Conservation (phyloP, 1,140 invertebrate species). For the Scaptodrosophila lebanonensis region DNA sequence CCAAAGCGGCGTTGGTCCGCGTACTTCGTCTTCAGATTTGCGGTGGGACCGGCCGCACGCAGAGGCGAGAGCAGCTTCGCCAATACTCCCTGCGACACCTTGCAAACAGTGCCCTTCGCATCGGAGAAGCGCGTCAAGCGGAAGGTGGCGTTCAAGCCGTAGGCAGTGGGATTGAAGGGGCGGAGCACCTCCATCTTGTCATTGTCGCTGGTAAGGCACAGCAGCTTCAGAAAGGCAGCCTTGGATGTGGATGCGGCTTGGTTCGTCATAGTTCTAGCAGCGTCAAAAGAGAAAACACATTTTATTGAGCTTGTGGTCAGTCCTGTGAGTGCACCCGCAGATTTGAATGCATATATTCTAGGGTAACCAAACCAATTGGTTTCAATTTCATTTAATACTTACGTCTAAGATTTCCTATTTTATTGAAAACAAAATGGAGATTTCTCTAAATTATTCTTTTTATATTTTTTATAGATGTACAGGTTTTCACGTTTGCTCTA, state of each 20-base stretch:
- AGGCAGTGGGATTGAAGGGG: conserved; percentile 96
- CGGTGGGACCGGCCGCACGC: conserved; percentile 89
- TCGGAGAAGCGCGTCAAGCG: conserved; percentile 97
- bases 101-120: conserved; percentile 99
- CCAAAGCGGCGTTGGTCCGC: conserved; percentile 92
- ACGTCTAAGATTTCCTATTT: no score
- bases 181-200: conserved; percentile 89
- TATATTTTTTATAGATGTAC: no score
- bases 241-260: conserved; percentile 82
- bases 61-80: conserved; percentile 97
- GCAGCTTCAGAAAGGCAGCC: conserved; percentile 89
- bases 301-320: conserved; percentile 4
- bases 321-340: no score
- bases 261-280: conserved; percentile 50
- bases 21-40: conserved; percentile 89
- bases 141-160: conserved; percentile 96
- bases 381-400: no score
- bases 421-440: no score
- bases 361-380: no score
- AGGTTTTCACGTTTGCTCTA: no score
- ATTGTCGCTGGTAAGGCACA: no score
- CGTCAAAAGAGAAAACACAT: conserved; percentile 1
- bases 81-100: conserved; percentile 98
- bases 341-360: no score
- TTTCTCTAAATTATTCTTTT: no score